Conservation (phyloP, 2,888 invertebrate genomes). For the Ophraella communa region DNA sequence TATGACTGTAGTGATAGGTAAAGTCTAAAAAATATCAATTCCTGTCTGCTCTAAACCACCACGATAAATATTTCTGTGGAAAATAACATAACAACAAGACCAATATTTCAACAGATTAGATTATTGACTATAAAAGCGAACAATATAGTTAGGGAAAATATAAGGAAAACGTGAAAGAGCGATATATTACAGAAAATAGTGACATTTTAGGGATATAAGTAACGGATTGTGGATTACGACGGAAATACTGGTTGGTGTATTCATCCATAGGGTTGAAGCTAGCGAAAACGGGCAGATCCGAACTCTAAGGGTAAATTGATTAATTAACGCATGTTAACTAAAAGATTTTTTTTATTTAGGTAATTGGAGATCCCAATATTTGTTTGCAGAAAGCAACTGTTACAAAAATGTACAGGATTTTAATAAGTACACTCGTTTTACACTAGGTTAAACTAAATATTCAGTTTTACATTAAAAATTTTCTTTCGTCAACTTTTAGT, state of each 20-base stretch:
- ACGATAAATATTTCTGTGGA: slow-evolving; percentile 17
- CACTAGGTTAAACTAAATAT: too few species aligned
- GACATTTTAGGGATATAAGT: slow-evolving; percentile 38
- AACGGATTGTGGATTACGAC: slow-evolving; percentile 40
- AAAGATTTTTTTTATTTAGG: too few species aligned
- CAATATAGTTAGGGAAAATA: slow-evolving; percentile 35
- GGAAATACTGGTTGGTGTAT: slow-evolving; percentile 36
- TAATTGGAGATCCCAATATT: too few species aligned
- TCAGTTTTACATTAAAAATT: too few species aligned
- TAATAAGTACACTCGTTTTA: too few species aligned
- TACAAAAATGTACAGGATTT: too few species aligned
- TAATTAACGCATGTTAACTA: neutral
- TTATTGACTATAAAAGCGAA: slow-evolving; percentile 32
- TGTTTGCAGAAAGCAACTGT: too few species aligned
- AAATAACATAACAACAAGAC: slow-evolving; percentile 25
- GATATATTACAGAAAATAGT: slow-evolving; percentile 36
- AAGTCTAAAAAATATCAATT: slow-evolving; percentile 9
- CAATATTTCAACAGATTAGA: slow-evolving; percentile 32
- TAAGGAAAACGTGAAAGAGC: slow-evolving; percentile 29
- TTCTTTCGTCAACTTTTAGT: too few species aligned
- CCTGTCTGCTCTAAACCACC: slow-evolving; percentile 5
- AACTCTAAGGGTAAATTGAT: neutral
- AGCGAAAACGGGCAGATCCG: slow-evolving; percentile 31
- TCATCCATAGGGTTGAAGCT: slow-evolving; percentile 36
- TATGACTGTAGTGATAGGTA: neutral